phyloP scores from a whole-genome alignment of 92 coral and sea anemone species.

The Blastomussa wellsi region DNA sequence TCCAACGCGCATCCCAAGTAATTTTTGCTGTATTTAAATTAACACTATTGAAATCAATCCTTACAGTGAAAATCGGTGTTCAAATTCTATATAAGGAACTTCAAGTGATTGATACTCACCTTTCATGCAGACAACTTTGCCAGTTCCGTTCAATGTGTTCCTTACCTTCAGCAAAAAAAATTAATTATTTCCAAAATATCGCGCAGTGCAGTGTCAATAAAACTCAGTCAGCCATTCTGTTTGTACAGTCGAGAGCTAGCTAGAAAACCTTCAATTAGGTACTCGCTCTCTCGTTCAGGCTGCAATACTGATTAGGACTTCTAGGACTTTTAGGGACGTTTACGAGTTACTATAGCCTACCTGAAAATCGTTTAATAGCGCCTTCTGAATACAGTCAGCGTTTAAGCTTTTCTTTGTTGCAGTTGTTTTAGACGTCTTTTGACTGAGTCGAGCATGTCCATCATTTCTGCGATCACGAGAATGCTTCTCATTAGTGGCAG shows the following conservation, averaged over 20 bases:
- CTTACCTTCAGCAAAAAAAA: conserved; percentile 2
- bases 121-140: conserved; percentile 31
- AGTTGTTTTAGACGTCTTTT: not conserved
- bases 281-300: too few species aligned
- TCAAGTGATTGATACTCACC: conserved; percentile 9
- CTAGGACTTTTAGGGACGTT: not conserved
- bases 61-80: too few species aligned
- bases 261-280: too few species aligned
- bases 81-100: not conserved
- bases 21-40: too few species aligned
- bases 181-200: not conserved
- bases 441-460: not conserved
- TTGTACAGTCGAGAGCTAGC: too few species aligned
- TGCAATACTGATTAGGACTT: too few species aligned
- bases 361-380: conserved; percentile 8
- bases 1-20: too few species aligned
- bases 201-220: too few species aligned
- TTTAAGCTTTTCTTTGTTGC: not conserved
- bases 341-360: not conserved
- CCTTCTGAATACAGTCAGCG: not conserved
- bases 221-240: too few species aligned
- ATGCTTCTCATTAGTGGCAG: not conserved
- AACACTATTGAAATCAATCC: too few species aligned
- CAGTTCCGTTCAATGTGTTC: conserved; percentile 27
- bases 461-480: not conserved